These are phyloP conservation scores for Oreohelix idahoensis DNA, from an alignment of 1,140 invertebrate species.

Conservation along the genomic window DNA sequence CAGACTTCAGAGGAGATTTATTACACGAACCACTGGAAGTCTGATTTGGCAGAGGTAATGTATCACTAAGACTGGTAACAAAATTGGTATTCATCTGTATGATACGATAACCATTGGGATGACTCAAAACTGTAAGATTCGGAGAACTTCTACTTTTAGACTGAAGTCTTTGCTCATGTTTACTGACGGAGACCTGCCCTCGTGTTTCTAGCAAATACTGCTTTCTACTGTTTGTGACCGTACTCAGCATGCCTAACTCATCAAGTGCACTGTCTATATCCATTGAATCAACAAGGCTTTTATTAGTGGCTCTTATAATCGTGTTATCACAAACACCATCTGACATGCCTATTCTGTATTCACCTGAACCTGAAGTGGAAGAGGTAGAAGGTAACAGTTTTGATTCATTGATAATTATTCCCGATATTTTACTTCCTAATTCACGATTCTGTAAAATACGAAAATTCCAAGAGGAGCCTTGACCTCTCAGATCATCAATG, in stretches of 20 bases:
- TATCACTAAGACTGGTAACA: constrained; percentile 1
- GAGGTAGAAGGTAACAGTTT: background rate
- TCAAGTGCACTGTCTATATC: constrained; percentile 63
- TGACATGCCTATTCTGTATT: background rate
- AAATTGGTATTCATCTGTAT: background rate
- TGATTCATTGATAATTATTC: background rate
- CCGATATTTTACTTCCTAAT: background rate
- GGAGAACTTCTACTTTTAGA: constrained; percentile 40
- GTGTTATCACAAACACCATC: background rate
- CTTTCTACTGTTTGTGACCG: constrained; percentile 61
- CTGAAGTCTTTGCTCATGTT: constrained; percentile 15
- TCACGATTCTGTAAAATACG: background rate
- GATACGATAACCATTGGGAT: constrained; percentile 20
- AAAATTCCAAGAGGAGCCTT: background rate
- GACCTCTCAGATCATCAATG: background rate
- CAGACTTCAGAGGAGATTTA: background rate
- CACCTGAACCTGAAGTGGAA: background rate
- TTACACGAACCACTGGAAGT: background rate
- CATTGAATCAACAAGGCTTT: constrained; percentile 37
- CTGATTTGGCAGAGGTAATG: too few species aligned
- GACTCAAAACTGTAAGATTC: constrained; percentile 16
- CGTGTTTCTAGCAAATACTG: constrained; percentile 51
- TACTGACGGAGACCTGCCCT: background rate
- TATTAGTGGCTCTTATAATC: too few species aligned
- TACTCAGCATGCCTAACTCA: constrained; percentile 68